These are phyloP conservation scores for Meganola albula DNA, from an alignment of 2,888 invertebrate species.

Conservation along the genomic window DNA sequence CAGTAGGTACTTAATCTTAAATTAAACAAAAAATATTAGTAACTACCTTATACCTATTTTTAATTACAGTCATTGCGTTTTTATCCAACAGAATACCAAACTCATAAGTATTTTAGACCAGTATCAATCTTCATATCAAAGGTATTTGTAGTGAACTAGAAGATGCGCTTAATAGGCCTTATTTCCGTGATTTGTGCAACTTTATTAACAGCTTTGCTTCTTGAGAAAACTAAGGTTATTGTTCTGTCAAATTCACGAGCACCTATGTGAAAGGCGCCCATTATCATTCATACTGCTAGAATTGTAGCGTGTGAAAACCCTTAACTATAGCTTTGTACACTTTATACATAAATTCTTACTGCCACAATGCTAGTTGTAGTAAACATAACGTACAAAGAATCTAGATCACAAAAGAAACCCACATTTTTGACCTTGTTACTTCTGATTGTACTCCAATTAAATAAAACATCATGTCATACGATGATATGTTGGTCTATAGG, in stretches of 20 bases:
- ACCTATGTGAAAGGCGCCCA: slow-evolving; percentile 49
- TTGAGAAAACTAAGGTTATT: slow-evolving; percentile 61
- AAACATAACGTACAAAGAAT: slow-evolving; percentile 27
- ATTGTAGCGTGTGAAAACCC: slow-evolving; percentile 47
- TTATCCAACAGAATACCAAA: no score
- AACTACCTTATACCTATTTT: no score
- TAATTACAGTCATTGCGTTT: no score
- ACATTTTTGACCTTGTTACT: slow-evolving; percentile 33
- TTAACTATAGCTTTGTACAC: slow-evolving; percentile 34
- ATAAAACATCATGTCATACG: slow-evolving; percentile 32
- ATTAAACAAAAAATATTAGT: no score
- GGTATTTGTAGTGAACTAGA: no score
- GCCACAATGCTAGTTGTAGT: slow-evolving; percentile 25
- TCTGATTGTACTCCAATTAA: slow-evolving; percentile 28
- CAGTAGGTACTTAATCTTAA: no score
- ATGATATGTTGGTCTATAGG: slow-evolving; percentile 27
- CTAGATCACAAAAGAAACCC: slow-evolving; percentile 27
- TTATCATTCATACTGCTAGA: slow-evolving; percentile 35
- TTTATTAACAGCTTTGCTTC: slow-evolving; percentile 37
- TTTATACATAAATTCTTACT: slow-evolving; percentile 30
- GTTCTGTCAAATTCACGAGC: slow-evolving; percentile 50
- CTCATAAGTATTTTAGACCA: no score
- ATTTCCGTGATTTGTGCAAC: slow-evolving; percentile 51
- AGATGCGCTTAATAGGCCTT: slow-evolving; percentile 35
- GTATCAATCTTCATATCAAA: slow-evolving; percentile 13